These are phyloP conservation scores for Odontocerum albicorne DNA, from an alignment of 2,888 invertebrate species.

Conservation along the genomic window DNA sequence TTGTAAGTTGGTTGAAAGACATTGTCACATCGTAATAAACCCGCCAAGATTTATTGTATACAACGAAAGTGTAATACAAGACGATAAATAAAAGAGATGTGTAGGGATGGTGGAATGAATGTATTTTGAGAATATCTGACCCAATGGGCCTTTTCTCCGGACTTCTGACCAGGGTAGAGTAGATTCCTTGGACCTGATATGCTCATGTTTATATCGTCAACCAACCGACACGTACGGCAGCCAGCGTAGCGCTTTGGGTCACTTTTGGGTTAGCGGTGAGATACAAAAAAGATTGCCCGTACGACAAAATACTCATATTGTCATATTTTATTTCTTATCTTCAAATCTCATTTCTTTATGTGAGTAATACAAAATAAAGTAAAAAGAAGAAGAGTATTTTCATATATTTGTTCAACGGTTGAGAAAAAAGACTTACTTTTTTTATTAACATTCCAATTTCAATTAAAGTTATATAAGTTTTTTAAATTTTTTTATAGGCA, in stretches of 20 bases:
- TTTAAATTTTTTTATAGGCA: too few relatives aligned
- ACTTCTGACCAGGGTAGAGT: constrained; percentile 4
- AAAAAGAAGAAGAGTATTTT: too few relatives aligned
- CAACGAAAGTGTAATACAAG: too few relatives aligned
- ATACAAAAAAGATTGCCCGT: constrained; percentile 14
- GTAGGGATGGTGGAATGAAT: neutral
- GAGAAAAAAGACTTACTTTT: too few relatives aligned
- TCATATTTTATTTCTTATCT: neutral
- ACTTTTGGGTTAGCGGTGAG: constrained; percentile 15
- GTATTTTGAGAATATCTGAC: neutral
- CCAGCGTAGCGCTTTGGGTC: constrained; percentile 1
- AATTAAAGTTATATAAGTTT: too few relatives aligned
- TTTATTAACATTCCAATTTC: too few relatives aligned
- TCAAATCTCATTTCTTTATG: neutral
- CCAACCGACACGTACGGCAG: constrained; percentile 5
- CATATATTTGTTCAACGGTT: too few relatives aligned
- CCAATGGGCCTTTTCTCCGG: constrained; percentile 1
- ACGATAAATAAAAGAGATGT: too few relatives aligned
- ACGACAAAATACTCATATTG: constrained; percentile 11
- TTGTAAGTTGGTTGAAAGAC: too few relatives aligned
- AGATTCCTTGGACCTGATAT: constrained; percentile 13
- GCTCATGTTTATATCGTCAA: constrained; percentile 9
- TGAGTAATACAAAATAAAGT: too few relatives aligned
- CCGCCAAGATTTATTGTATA: too few relatives aligned
- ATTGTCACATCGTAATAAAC: too few relatives aligned